Evolutionary conservation across 1,140 invertebrate species (phyloP).

Genomic region (Triops longicaudatus): DNA sequence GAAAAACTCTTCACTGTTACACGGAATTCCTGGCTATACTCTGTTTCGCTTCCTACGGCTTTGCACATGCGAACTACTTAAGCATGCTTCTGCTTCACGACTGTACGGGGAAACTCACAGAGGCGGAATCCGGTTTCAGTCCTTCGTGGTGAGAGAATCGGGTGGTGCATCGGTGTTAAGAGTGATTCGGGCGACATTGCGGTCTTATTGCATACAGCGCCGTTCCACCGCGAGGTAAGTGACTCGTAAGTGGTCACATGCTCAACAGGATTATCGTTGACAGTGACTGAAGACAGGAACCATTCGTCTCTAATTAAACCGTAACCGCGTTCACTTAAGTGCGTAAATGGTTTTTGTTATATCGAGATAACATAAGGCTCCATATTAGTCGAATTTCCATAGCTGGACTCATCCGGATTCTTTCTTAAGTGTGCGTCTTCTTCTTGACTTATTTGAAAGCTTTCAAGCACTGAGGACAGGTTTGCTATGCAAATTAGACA

Average conservation of each 20-base stretch:
- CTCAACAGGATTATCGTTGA: not conserved
- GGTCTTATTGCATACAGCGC: not conserved
- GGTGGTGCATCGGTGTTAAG: not conserved
- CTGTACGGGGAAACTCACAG: not conserved
- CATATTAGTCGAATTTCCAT: no score
- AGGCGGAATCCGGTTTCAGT: not conserved
- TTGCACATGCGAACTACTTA: not conserved
- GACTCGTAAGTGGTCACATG: not conserved
- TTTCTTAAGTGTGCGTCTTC: not conserved
- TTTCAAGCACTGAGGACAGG: not conserved
- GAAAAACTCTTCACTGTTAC: not conserved
- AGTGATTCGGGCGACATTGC: not conserved
- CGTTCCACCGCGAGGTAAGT: not conserved
- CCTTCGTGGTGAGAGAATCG: not conserved
- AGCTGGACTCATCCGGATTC: no score
- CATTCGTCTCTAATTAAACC: no score
- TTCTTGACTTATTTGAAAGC: not conserved
- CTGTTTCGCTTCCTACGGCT: not conserved
- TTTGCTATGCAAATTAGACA: not conserved
- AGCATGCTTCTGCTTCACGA: not conserved
- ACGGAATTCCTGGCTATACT: not conserved
- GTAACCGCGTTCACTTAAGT: no score
- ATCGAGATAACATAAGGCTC: no score
- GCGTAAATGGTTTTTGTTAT: no score
- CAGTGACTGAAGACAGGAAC: not conserved